A percentile compares a stretch with the other conserved stretches of the same genome.
These are phyloP conservation scores for Marasmarcha lunaedactyla DNA, from an alignment of 2,888 invertebrate species.

Conservation along the genomic window DNA sequence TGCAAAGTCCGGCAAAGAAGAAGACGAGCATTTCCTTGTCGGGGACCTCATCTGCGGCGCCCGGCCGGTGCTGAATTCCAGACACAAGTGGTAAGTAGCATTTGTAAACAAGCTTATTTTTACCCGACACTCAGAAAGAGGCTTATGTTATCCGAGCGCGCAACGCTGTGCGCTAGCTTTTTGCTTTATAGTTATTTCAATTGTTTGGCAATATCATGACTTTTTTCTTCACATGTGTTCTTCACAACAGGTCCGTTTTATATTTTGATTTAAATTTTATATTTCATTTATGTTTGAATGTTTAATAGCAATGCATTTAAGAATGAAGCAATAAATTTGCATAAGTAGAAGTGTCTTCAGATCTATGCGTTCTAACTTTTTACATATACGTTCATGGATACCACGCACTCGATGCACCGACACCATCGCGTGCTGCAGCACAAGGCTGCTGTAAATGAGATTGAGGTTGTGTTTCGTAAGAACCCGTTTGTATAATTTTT, in stretches of 20 bases:
- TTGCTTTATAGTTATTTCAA: neutral
- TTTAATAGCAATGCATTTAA: too few relatives aligned
- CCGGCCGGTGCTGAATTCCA: conserved; percentile 77
- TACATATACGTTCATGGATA: too few relatives aligned
- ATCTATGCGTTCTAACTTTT: too few relatives aligned
- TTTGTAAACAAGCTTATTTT: neutral
- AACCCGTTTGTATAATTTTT: too few relatives aligned
- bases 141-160: neutral
- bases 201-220: neutral
- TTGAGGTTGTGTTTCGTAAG: too few relatives aligned
- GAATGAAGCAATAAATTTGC: too few relatives aligned
- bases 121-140: neutral
- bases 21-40: conserved; percentile 68
- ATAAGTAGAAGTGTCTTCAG: too few relatives aligned
- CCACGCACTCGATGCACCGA: too few relatives aligned
- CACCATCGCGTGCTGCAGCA: too few relatives aligned
- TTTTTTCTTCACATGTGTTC: neutral
- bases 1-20: conserved; percentile 15
- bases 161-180: neutral
- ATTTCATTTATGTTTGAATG: too few relatives aligned
- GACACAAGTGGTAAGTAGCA: conserved; percentile 78
- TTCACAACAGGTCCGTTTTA: neutral
- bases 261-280: too few relatives aligned
- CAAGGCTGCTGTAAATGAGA: too few relatives aligned
- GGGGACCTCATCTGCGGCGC: conserved; percentile 86